Evolutionary conservation across 2,797 vertebrate species (phyloP).

Genomic region (Molossus molossus): DNA sequence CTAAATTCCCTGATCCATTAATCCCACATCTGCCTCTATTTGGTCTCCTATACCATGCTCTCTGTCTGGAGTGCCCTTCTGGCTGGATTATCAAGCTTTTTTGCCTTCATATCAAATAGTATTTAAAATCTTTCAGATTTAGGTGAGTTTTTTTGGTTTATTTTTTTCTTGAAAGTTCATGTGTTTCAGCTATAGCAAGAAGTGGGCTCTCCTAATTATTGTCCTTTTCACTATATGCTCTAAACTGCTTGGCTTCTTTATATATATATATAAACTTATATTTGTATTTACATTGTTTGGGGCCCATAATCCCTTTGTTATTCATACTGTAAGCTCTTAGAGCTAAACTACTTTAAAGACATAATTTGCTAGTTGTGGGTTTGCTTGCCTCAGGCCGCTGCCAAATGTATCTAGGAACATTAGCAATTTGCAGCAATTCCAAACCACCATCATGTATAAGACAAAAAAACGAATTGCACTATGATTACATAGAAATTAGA

Average conservation of each 20-base stretch:
- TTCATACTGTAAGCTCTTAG: constrained; percentile 44
- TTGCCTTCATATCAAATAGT: constrained; percentile 10
- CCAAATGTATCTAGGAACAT: constrained; percentile 68
- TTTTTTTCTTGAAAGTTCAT: not conserved
- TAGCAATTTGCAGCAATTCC: constrained; percentile 60
- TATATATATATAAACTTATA: not conserved
- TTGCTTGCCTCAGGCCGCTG: constrained; percentile 60
- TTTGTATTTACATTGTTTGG: constrained; percentile 65
- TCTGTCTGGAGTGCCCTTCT: not conserved
- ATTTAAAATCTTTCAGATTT: constrained; percentile 26
- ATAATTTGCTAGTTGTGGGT: constrained; percentile 72
- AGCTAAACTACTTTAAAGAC: constrained; percentile 16
- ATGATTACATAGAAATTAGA: constrained; percentile 70
- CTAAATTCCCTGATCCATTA: not conserved
- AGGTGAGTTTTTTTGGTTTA: not conserved
- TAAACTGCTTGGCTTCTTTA: not conserved
- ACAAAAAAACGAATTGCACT: constrained; percentile 64
- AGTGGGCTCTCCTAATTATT: not conserved
- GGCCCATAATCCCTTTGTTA: not conserved
- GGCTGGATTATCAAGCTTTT: not conserved
- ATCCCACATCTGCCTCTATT: not conserved
- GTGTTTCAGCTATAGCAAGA: constrained; percentile 16
- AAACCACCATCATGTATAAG: constrained; percentile 65
- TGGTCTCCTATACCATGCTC: not conserved
- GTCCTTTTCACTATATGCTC: not conserved